A percentile compares a stretch with the other conserved stretches of the same genome.
These are phyloP conservation scores for Myotis vivesi DNA, from an alignment of 2,797 vertebrate genomes.

Conservation along the genomic window DNA sequence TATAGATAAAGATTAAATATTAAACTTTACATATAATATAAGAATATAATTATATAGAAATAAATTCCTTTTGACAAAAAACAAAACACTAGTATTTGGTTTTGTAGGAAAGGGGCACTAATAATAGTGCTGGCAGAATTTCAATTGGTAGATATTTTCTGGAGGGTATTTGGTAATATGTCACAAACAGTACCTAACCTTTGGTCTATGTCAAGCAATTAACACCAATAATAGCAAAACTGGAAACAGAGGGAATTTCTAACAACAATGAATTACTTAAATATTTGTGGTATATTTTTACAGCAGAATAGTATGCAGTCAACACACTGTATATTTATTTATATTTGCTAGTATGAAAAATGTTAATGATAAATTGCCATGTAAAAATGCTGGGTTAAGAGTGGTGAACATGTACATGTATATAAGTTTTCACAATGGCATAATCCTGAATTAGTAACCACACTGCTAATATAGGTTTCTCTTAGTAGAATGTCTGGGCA, in stretches of 20 bases:
- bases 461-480: background rate
- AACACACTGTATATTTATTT: background rate
- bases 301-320: background rate
- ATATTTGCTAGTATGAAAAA: background rate
- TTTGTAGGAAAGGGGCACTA: background rate
- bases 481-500: conserved; percentile 18
- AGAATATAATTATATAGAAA: conserved; percentile 2
- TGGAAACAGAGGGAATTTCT: conserved; percentile 29
- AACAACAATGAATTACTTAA: background rate
- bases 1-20: background rate
- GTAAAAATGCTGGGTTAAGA: background rate
- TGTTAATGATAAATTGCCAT: background rate
- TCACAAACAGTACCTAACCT: background rate
- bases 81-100: background rate
- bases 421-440: background rate
- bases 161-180: background rate
- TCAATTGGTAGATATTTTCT: background rate
- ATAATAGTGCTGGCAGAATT: background rate
- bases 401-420: background rate
- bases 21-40: background rate
- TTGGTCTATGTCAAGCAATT: background rate
- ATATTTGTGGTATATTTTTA: background rate
- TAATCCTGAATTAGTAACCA: background rate
- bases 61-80: background rate
- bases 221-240: background rate